phyloP scores from a whole-genome alignment of 2,797 vertebrate species.

The Myiothlypis chrysogaster region DNA sequence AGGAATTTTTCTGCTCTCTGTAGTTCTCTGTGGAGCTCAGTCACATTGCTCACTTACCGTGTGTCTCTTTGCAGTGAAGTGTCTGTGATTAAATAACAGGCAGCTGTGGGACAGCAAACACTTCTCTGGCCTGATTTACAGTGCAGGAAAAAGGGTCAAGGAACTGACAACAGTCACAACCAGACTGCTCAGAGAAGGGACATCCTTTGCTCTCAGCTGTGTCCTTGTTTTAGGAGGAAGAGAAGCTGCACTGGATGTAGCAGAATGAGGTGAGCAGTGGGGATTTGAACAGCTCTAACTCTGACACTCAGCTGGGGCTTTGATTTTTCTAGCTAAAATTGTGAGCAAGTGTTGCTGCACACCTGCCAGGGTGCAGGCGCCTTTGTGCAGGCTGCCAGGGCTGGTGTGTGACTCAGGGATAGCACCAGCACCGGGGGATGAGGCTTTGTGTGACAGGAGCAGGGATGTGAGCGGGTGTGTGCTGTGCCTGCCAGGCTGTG shows the following conservation, averaged over 20 bases:
- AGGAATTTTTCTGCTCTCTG: not conserved
- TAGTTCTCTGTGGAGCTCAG: not conserved
- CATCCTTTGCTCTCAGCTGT: not conserved
- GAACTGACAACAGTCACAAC: not conserved
- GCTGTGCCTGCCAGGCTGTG: not conserved
- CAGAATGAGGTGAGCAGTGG: not conserved
- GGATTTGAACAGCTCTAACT: not conserved
- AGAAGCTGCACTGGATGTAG: not conserved
- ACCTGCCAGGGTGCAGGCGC: not conserved
- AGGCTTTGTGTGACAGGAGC: not conserved
- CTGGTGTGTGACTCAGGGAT: not conserved
- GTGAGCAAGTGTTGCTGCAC: not conserved
- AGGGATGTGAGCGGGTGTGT: not conserved
- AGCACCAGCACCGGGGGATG: not conserved
- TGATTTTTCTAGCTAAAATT: not conserved
- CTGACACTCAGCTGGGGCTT: not conserved
- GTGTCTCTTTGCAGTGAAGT: not conserved
- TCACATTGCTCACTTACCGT: accelerated
- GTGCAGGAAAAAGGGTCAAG: not conserved
- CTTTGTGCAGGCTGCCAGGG: not conserved
- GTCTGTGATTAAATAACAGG: not conserved
- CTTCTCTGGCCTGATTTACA: not conserved
- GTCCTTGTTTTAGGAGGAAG: not conserved
- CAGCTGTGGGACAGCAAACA: not conserved
- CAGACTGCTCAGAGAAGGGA: not conserved